A percentile compares a stretch with the other conserved stretches of the same genome.
These are phyloP conservation scores for Apamea epomidion DNA, from an alignment of 2,888 invertebrate genomes.

Conservation along the genomic window DNA sequence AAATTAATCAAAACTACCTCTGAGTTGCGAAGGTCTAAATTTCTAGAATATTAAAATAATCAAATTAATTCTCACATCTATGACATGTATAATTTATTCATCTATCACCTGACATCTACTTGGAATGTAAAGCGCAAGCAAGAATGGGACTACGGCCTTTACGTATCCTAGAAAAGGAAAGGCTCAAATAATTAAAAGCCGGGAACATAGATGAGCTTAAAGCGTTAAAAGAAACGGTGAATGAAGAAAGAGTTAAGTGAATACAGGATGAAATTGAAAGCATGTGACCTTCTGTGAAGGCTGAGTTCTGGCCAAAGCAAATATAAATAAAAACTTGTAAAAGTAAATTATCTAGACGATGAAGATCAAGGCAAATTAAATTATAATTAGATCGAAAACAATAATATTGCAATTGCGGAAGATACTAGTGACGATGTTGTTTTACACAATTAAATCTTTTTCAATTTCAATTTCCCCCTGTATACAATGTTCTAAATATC, in stretches of 20 bases:
- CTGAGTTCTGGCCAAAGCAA: background rate
- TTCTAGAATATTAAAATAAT: background rate
- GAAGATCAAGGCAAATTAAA: background rate
- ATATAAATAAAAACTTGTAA: background rate
- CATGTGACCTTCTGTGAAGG: background rate
- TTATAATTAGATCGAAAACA: background rate
- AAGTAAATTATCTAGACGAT: background rate
- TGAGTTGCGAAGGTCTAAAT: conserved; percentile 40
- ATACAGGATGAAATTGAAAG: conserved; percentile 42
- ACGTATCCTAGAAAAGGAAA: background rate
- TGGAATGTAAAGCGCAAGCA: conserved; percentile 1
- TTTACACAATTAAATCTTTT: background rate
- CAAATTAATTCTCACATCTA: background rate
- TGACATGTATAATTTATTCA: background rate
- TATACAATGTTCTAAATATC: conserved; percentile 13
- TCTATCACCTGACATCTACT: background rate
- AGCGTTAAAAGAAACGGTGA: conserved; percentile 20
- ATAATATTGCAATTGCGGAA: background rate
- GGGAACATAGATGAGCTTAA: conserved; percentile 44
- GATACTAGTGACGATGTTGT: background rate
- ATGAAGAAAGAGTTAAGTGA: background rate
- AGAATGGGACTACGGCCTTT: background rate
- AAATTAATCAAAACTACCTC: conserved; percentile 39
- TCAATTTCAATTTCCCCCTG: conserved; percentile 14
- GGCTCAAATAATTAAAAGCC: background rate